These are phyloP conservation scores for Rotaria macrura DNA, from an alignment of 2,888 invertebrate species.

Conservation along the genomic window DNA sequence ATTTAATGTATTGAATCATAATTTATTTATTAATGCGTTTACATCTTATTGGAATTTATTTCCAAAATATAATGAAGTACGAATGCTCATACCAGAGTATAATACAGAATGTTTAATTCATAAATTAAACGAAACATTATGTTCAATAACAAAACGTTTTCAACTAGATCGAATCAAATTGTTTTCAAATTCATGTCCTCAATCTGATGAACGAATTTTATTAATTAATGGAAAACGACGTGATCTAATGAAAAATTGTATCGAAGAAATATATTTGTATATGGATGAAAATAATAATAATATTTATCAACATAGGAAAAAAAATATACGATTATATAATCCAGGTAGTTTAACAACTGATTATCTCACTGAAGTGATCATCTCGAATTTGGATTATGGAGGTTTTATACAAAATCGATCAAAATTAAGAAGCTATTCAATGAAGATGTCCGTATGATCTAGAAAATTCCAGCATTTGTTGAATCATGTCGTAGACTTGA, in stretches of 20 bases:
- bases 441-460: too few relatives aligned
- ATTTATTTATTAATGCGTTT: background rate
- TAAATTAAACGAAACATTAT: background rate
- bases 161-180: background rate
- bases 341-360: background rate
- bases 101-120: background rate
- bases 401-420: background rate
- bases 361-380: background rate
- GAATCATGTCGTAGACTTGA: too few relatives aligned
- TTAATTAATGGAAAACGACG: background rate
- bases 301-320: background rate
- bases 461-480: too few relatives aligned
- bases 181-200: background rate
- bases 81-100: background rate
- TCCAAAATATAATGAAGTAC: background rate
- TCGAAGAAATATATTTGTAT: background rate
- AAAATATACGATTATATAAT: background rate
- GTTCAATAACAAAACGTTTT: background rate
- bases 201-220: background rate
- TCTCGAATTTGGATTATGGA: background rate
- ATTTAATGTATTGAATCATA: background rate
- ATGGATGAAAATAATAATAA: background rate
- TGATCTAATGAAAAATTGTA: background rate
- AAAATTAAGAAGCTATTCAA: too few relatives aligned
- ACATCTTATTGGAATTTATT: background rate